Base-by-base conservation (phyloP, 92 coral and sea anemone genomes). In the Pocillopora grandis region DNA sequence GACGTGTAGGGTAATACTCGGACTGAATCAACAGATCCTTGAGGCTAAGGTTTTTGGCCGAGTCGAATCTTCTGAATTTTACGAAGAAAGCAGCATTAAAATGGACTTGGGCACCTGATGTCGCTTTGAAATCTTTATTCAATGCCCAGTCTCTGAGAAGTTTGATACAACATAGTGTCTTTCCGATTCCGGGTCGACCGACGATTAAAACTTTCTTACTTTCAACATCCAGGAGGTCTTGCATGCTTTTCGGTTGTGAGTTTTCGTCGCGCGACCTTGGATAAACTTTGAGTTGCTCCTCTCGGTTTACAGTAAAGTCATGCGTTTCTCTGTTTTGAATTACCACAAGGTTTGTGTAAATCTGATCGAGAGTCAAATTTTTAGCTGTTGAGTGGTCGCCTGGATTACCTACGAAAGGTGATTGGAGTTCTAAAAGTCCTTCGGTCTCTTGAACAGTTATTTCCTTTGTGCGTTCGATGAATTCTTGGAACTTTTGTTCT, bases 111-210 rank as follows among this genome's bases (percentile, higher is more conserved):
- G 27, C 27, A 27, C 27, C 71, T 27, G 58, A 19, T 14, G 61
- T 58, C 21, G 58, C 62, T 77, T 63, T 7, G 36, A 27, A 27
- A 27, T 27, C 27, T 27, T 27, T 37, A 16, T 79, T 68, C 27
- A 56, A 55, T 42, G 88, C 76, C 92, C 92, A 89, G 58, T 85
- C 61, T 20, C 85, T 89, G 36, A 89, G 74, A 60, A 89, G 23
- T 61, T 89, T 89, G 17, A 27, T 75, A 58, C 89, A 72, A 15
- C 27, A 27, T 27, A 27, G 27, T 27, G 27, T 27, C 27, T 27
- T 27, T 27, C 27, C 27, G 27, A 27, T 27, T 27, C 27, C 27
- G 27, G 27, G 27, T 27, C 27, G 27, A 27, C 27, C 27, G 27
- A 27, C 27, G 73, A 59, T 78, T 49, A 85, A 77, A 35, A 89